Base-by-base conservation (phyloP, 2,113 vertebrate species). In the Notechis scutatus region DNA sequence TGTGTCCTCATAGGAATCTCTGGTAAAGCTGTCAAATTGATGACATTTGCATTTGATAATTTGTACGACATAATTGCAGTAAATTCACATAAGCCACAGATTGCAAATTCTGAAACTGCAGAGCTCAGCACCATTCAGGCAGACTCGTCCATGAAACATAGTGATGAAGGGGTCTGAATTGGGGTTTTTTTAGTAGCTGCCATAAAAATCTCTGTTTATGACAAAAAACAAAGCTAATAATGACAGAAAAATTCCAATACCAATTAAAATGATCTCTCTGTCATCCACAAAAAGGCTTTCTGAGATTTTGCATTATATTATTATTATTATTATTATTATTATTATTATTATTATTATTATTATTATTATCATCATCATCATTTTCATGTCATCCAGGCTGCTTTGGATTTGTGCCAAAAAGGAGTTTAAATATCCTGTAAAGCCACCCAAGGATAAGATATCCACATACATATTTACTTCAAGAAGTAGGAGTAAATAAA, bases 201-300 rank as follows among this genome's bases (percentile, higher is more conserved):
- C 94, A 95, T 96, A 97, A 97, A 97, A 97, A 96, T 94, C 24
- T 90, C 94, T 97, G 96, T 95, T 95, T 93, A 97, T 96, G 94
- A 95, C 95, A 96, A 95, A 97, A 97, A 97, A 96, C 90, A 91
- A 94, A 96, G 95, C 94, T 97, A 97, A 97, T 98, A 97, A 97
- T 97, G 96, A 96, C 89, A 96, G 96, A 96, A 97, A 96, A 97
- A 97, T 96, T 91, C 90, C 93, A 96, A 95, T 93, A 81, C 95
- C 96, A 97, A 97, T 97, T 97, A 96, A 96, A 97, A 97, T 93
- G 94, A 96, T 95, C n/a, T 85, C 10, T 45, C 5, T 0, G 3
- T 61, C 91, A 88, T 26, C 91, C 92, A 91, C 90, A 94, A 93
- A 93, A 81, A 94, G 92, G 42, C 92, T 96, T 96, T 96, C 95